These are phyloP conservation scores for Cheilosia variabilis DNA, from an alignment of 2,888 invertebrate genomes.

Conservation along the genomic window DNA sequence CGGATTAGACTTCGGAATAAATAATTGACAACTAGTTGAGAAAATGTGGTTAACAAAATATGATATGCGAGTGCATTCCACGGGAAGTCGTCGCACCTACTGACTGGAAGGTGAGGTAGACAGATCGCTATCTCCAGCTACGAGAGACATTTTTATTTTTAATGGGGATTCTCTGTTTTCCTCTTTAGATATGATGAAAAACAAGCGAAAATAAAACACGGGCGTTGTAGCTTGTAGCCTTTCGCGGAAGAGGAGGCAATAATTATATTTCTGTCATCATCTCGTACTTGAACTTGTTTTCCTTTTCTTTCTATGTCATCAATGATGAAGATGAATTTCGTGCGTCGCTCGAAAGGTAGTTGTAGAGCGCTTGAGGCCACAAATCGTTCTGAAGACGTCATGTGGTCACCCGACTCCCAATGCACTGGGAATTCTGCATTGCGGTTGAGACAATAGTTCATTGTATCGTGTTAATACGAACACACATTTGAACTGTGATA, in stretches of 20 bases:
- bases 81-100: conserved; percentile 18
- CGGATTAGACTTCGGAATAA: conserved; percentile 30
- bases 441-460: conserved; percentile 64
- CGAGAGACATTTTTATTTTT: conserved; percentile 28
- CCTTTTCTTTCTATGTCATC: conserved; percentile 12
- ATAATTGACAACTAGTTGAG: conserved; percentile 19
- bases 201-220: conserved; percentile 31
- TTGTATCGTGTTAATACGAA: conserved; percentile 40
- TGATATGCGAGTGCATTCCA: conserved; percentile 31
- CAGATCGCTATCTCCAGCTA: conserved; percentile 36
- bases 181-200: conserved; percentile 26
- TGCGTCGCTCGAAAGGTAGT: conserved; percentile 5
- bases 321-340: conserved; percentile 13
- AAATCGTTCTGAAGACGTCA: conserved; percentile 67
- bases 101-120: conserved; percentile 26
- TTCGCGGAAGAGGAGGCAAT: conserved; percentile 27
- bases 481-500: conserved; percentile 33
- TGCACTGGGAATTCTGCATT: conserved; percentile 69
- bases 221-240: neutral
- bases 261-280: conserved; percentile 55
- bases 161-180: conserved; percentile 43
- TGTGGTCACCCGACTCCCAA: conserved; percentile 48
- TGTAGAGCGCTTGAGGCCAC: conserved; percentile 40
- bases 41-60: conserved; percentile 62
- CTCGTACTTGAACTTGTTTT: conserved; percentile 71